Conservation (phyloP, 2,113 vertebrate species). For the Poecile atricapillus region DNA sequence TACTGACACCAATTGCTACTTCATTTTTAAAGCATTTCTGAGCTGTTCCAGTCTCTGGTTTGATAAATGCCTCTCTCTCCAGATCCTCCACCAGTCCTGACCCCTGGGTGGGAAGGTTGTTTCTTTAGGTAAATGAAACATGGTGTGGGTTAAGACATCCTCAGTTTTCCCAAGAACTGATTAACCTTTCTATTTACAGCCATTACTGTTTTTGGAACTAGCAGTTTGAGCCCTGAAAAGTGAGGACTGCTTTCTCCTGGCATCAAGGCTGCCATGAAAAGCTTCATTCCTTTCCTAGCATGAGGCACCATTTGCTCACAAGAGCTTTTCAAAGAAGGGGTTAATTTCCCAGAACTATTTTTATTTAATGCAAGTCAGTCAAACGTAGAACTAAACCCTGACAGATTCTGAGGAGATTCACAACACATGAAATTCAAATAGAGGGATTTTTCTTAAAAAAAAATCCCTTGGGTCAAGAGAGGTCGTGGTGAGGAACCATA, state of each 20-base stretch:
- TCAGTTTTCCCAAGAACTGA: neutral
- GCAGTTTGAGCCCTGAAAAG: neutral
- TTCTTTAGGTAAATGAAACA: neutral
- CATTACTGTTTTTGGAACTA: neutral
- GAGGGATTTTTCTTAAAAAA: neutral
- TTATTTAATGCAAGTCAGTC: neutral
- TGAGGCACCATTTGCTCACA: neutral
- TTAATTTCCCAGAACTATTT: neutral
- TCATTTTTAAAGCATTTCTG: neutral
- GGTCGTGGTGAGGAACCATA: neutral
- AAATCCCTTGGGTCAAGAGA: neutral
- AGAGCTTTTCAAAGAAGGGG: neutral
- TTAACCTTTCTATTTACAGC: neutral
- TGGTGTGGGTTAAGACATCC: neutral
- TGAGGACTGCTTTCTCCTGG: neutral
- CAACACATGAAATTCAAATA: constrained; percentile 4
- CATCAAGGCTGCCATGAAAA: neutral
- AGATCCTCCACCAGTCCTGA: neutral
- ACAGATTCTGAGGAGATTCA: neutral
- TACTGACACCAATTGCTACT: accelerated
- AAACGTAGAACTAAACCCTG: neutral
- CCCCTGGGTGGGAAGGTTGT: neutral
- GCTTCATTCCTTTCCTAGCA: neutral
- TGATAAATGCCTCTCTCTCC: neutral
- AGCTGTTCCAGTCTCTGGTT: neutral